Percentiles rank a stretch among this genome's conserved stretches.
Conservation (phyloP, 1,140 invertebrate genomes). For the Oreohelix idahoensis region DNA sequence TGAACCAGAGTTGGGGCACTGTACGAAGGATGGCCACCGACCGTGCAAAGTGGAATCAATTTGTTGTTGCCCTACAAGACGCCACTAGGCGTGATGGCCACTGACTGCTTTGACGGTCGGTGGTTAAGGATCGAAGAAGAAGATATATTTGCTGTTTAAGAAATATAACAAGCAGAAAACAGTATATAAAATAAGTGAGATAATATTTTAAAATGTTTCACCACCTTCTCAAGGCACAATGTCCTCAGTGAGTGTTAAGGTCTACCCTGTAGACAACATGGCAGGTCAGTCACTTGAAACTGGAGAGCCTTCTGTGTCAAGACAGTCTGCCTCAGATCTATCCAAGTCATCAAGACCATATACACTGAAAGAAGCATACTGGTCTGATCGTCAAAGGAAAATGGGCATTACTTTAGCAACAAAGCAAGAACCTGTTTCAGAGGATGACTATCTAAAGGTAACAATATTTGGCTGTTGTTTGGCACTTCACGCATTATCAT, state of each 20-base stretch:
- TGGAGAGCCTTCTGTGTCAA: constrained; percentile 24
- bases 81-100: too few species aligned
- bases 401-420: constrained; percentile 40
- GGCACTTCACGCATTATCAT: too few species aligned
- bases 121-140: too few species aligned
- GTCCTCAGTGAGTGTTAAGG: neutral
- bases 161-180: too few species aligned
- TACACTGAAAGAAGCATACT: constrained; percentile 51
- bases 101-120: too few species aligned
- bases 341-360: neutral
- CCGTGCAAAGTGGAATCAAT: too few species aligned
- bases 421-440: constrained; percentile 17
- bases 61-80: too few species aligned
- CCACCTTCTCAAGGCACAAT: neutral
- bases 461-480: neutral
- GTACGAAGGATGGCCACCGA: too few species aligned
- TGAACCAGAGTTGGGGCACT: too few species aligned
- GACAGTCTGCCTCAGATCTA: constrained; percentile 3
- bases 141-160: too few species aligned
- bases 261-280: constrained; percentile 29
- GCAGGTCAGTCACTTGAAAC: neutral
- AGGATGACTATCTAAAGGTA: constrained; percentile 28
- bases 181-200: neutral
- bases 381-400: constrained; percentile 51
- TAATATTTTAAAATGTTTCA: neutral